Percentiles rank a stretch among this genome's conserved stretches.
These are phyloP conservation scores for Battus philenor DNA, from an alignment of 1,140 invertebrate genomes.

Conservation along the genomic window DNA sequence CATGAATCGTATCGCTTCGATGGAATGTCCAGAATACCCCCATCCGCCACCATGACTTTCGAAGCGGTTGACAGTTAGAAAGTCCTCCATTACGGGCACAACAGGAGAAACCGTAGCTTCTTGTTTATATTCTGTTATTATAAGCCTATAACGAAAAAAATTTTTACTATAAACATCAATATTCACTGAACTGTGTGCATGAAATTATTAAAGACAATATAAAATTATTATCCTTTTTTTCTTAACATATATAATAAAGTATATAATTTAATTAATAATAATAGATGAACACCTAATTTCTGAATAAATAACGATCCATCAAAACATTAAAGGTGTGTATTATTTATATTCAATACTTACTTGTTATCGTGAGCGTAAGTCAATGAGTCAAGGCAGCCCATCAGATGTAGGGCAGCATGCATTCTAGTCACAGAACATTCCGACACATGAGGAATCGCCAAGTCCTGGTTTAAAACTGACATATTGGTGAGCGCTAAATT, in stretches of 20 bases:
- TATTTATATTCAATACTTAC: too few relatives aligned
- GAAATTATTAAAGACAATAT: not conserved
- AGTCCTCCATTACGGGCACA: conserved; percentile 79
- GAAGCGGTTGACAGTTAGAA: conserved; percentile 91
- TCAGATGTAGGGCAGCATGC: conserved; percentile 90
- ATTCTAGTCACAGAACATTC: conserved; percentile 85
- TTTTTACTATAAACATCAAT: not conserved
- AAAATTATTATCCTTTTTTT: not conserved
- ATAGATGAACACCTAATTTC: too few relatives aligned
- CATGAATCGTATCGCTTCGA: conserved; percentile 96
- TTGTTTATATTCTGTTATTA: conserved; percentile 45
- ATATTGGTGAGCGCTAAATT: conserved; percentile 50
- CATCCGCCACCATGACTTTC: conserved; percentile 98
- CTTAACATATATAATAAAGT: too few relatives aligned
- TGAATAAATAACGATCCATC: too few relatives aligned
- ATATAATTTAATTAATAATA: too few relatives aligned
- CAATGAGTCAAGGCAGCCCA: conserved; percentile 93
- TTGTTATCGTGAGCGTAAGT: conserved; percentile 88
- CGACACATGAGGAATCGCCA: conserved; percentile 86
- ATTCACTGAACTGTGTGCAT: too few relatives aligned
- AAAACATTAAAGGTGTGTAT: too few relatives aligned
- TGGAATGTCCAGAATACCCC: conserved; percentile 97
- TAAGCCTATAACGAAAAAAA: conserved; percentile 29
- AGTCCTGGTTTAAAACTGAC: conserved; percentile 84
- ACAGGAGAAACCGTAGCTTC: conserved; percentile 43